Conservation (phyloP, 2,797 vertebrate species). For the Calcarius lapponicus region DNA sequence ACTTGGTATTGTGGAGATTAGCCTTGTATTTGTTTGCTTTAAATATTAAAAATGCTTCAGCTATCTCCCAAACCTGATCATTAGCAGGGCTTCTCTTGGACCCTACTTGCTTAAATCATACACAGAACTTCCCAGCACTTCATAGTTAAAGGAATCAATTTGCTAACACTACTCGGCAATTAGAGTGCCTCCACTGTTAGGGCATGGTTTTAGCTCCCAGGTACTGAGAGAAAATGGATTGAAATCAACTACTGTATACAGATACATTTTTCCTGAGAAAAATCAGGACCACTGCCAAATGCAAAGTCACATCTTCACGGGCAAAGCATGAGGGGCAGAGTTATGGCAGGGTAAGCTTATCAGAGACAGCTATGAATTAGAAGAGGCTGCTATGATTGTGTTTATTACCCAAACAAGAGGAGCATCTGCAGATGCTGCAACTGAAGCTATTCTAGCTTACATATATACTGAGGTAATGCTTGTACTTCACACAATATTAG, state of each 20-base stretch:
- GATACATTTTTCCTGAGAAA: background rate
- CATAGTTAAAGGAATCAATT: background rate
- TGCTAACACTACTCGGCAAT: background rate
- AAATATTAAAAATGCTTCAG: background rate
- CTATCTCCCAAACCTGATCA: background rate
- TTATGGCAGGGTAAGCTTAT: background rate
- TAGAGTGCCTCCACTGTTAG: background rate
- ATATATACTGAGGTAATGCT: background rate
- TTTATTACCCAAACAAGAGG: background rate
- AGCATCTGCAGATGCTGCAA: background rate
- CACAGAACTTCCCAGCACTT: background rate
- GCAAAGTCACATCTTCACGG: background rate
- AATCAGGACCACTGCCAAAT: background rate
- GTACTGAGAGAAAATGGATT: background rate
- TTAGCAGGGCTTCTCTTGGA: background rate
- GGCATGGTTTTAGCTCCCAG: background rate
- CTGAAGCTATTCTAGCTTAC: background rate
- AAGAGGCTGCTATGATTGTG: background rate
- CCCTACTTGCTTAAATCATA: background rate
- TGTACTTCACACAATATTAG: background rate
- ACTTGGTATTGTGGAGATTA: background rate
- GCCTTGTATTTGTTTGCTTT: background rate
- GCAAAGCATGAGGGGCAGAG: background rate
- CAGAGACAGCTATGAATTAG: fast-evolving
- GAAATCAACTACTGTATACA: background rate